Percentiles rank a stretch among this genome's conserved stretches.
phyloP scores from a whole-genome alignment of 2,797 vertebrate species.

The Gambelia wislizenii region DNA sequence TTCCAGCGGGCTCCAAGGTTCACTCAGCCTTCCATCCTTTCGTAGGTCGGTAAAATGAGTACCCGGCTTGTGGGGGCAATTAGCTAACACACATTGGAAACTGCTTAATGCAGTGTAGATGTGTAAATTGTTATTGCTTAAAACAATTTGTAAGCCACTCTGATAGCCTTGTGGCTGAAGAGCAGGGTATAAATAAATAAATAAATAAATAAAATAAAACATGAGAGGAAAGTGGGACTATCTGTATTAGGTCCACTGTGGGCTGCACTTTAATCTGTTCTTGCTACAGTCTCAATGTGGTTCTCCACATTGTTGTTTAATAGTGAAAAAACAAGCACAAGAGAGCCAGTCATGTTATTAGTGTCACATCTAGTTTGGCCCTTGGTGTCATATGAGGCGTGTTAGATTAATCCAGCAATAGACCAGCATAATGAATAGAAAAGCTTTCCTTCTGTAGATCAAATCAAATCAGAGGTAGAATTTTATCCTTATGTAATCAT shows the following conservation, averaged over 20 bases:
- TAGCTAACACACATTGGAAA: too few relatives aligned
- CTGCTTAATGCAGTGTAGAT: too few relatives aligned
- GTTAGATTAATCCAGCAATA: background rate
- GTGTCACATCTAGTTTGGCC: background rate
- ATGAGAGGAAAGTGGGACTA: background rate
- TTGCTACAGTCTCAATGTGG: background rate
- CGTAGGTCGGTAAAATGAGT: too few relatives aligned
- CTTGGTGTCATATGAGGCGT: background rate
- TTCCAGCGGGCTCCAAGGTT: too few relatives aligned
- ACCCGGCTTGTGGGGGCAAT: too few relatives aligned
- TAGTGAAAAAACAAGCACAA: background rate
- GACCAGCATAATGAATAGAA: background rate
- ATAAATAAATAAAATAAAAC: too few relatives aligned
- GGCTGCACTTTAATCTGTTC: background rate
- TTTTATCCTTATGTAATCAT: background rate
- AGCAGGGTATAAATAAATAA: too few relatives aligned
- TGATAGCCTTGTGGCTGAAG: too few relatives aligned
- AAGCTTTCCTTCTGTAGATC: background rate
- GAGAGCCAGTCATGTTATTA: background rate
- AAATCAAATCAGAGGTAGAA: constrained; percentile 1
- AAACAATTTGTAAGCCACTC: too few relatives aligned
- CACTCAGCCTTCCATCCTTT: too few relatives aligned
- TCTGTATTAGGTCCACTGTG: background rate
- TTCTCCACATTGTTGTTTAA: background rate
- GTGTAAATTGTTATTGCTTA: too few relatives aligned